Percentiles rank a stretch among this genome's conserved stretches.
Evolutionary conservation across 2,113 vertebrate species (phyloP).

Genomic region (Murina feae): DNA sequence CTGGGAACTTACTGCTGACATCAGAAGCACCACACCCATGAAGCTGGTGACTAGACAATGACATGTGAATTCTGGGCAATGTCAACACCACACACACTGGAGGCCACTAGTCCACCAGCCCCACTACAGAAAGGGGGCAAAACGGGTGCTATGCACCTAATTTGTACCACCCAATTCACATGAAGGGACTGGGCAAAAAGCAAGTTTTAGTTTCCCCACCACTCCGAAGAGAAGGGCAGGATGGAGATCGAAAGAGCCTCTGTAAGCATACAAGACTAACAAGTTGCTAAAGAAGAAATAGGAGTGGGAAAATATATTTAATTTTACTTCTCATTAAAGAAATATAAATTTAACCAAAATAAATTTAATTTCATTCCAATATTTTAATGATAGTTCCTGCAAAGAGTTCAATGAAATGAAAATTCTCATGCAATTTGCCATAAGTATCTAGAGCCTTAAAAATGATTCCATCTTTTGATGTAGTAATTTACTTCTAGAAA

Average conservation of each 20-base stretch:
- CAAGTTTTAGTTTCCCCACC: not conserved
- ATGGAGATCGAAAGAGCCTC: not conserved
- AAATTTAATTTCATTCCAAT: not conserved
- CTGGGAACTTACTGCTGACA: not conserved
- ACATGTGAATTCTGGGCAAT: not conserved
- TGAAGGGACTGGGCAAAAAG: not conserved
- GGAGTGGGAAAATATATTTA: not conserved
- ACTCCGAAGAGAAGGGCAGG: not conserved
- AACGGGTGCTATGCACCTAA: not conserved
- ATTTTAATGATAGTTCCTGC: not conserved
- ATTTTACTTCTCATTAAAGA: conserved; percentile 13
- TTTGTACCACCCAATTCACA: not conserved
- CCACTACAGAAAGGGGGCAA: not conserved
- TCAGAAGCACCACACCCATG: not conserved
- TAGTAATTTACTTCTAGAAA: not conserved
- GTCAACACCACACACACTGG: not conserved
- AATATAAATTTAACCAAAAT: not conserved
- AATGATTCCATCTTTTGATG: not conserved
- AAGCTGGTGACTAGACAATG: not conserved
- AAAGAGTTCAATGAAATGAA: not conserved
- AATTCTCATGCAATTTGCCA: not conserved
- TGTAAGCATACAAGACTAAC: not conserved
- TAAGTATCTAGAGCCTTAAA: not conserved
- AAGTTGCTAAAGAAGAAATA: not conserved
- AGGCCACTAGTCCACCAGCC: not conserved